Evolutionary conservation across 2,113 vertebrate genomes (phyloP).

Genomic region (Trichechus manatus): DNA sequence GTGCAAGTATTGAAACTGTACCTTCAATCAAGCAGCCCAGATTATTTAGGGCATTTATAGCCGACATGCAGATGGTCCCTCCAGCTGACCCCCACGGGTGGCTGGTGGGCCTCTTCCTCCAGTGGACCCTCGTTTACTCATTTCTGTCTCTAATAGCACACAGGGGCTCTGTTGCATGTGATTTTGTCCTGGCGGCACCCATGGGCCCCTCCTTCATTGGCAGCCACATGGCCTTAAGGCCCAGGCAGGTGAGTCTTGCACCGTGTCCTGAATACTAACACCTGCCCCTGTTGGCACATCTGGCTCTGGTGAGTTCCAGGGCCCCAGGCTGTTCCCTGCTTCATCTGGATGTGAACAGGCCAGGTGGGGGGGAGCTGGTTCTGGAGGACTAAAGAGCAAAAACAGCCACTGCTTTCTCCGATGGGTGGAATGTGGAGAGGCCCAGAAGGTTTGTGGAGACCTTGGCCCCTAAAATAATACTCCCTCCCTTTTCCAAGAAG

Average conservation of each 20-base stretch:
- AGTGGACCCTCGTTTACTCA: not conserved
- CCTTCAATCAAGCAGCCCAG: not conserved
- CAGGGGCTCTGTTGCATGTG: not conserved
- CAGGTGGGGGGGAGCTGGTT: not conserved
- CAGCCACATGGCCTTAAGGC: not conserved
- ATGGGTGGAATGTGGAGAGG: not conserved
- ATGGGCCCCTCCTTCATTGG: not conserved
- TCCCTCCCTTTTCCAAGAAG: not conserved
- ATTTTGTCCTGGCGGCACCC: not conserved
- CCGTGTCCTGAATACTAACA: slow-evolving; percentile 75
- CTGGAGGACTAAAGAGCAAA: not conserved
- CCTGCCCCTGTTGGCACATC: not conserved
- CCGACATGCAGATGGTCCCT: not conserved
- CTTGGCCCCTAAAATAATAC: not conserved
- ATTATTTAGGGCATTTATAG: not conserved
- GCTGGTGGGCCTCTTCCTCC: not conserved
- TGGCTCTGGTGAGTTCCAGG: not conserved
- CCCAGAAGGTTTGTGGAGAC: not conserved
- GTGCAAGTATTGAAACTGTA: not conserved
- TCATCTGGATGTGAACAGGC: not conserved
- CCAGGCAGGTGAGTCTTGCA: slow-evolving; percentile 51
- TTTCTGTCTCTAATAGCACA: not conserved
- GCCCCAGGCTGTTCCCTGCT: slow-evolving; percentile 57
- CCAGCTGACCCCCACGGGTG: not conserved
- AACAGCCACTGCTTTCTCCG: not conserved